Evolutionary conservation across 2,113 vertebrate species (phyloP).

Genomic region (Orthonyx spaldingii): DNA sequence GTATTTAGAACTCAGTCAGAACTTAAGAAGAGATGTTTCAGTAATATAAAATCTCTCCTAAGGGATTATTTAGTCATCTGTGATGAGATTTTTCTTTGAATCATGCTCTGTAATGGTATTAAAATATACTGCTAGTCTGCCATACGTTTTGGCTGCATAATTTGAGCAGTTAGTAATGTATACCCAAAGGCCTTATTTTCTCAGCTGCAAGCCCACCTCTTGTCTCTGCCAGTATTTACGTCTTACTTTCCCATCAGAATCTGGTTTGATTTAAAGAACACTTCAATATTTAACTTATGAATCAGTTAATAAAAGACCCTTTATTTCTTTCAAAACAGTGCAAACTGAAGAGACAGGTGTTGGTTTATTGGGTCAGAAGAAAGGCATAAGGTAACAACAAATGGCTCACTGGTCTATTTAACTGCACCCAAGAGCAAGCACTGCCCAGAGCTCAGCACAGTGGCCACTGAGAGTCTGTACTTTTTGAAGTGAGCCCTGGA

Average conservation of each 20-base stretch:
- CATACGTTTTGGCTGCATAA: conserved; percentile 10
- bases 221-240: conserved; percentile 15
- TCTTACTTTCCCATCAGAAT: conserved; percentile 29
- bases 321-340: not conserved
- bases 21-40: not conserved
- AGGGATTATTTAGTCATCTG: conserved; percentile 42
- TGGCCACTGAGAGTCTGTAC: not conserved
- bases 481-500: not conserved
- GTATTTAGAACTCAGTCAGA: not conserved
- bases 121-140: conserved; percentile 22
- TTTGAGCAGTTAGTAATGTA: conserved; percentile 29
- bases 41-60: not conserved
- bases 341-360: not conserved
- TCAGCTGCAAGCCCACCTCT: conserved; percentile 16
- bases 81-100: conserved; percentile 43
- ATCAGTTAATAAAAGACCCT: not conserved
- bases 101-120: not conserved
- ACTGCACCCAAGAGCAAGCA: not conserved
- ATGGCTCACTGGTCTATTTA: not conserved
- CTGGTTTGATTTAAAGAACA: conserved; percentile 27
- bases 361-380: not conserved
- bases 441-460: not conserved
- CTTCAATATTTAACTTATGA: not conserved
- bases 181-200: conserved; percentile 26
- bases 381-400: not conserved